Base-by-base conservation (phyloP, 2,797 vertebrate species). In the Allobates femoralis region DNA sequence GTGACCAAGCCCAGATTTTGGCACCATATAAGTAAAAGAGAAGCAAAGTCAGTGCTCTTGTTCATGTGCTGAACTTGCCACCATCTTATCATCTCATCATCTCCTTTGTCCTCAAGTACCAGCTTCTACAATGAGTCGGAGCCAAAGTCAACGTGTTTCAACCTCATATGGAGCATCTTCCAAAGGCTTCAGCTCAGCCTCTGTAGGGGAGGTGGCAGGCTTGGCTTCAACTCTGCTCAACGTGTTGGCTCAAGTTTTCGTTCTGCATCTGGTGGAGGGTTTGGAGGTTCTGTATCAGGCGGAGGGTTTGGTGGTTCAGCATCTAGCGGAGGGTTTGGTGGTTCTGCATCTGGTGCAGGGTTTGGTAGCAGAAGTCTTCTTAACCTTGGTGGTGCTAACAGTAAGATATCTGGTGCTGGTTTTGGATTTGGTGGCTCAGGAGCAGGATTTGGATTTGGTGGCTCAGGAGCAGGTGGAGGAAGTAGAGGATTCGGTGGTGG, bases 361-460 rank as follows among this genome's bases (percentile, higher is more conserved):
- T 85, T 88, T 83, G 73, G 83, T 5, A 81, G 83, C 55, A 73
- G 79, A 79, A 88, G 84, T 56, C 87, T 85, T 67, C 21, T 81
- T 46, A 56, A 66, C n/a, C 3, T 37, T 12, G 62, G 69, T 28
- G 18, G 3, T 19, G 14, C 58, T n/a, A 75, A 50, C 53, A 80
- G n/a, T 56, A 88, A 50, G n/a, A 79, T 81, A 83, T 56, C 55
- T 50, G n/a, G 78, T 41, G 37, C 79, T 53, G 89, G 89, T 2
- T 83, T 91, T 8, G 91, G 93, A 0, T 79, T n/a, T 23, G 66
- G 87, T 0, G 86, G 89, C 41, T 46, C n/a, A 10, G 88, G n/a
- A 16, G 81, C 80, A 51, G 89, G 89, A 2, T 83, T 91, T 10
- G 91, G 93, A 0, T 79, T 37, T 37, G 66, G 87, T 0, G 86